These are phyloP conservation scores for Spondyliosoma cantharus DNA, from an alignment of 2,797 vertebrate genomes.

Conservation along the genomic window DNA sequence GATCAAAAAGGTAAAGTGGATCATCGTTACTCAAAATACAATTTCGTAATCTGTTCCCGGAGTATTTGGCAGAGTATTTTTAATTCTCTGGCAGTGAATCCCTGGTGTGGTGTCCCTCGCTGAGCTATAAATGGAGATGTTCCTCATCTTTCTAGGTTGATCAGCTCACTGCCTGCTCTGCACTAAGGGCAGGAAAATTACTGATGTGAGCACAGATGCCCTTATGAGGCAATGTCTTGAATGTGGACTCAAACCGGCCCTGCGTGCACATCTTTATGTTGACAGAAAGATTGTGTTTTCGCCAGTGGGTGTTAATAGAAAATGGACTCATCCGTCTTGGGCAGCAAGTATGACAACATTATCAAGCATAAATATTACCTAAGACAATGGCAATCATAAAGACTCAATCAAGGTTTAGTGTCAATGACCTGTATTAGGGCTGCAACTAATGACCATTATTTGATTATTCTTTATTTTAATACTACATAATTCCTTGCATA, in stretches of 20 bases:
- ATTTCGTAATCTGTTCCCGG: constrained; percentile 31
- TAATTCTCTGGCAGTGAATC: constrained; percentile 66
- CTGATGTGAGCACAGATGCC: constrained; percentile 75
- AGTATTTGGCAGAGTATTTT: constrained; percentile 32
- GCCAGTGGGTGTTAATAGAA: background rate
- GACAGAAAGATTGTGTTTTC: background rate
- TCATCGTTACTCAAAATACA: constrained; percentile 62
- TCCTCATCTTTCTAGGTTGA: constrained; percentile 72
- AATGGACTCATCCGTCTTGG: background rate
- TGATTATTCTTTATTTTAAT: no score
- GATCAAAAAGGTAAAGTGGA: constrained; percentile 39
- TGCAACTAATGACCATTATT: background rate
- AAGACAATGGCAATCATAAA: background rate
- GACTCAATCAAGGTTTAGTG: fast-evolving
- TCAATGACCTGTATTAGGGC: background rate
- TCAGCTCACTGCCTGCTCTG: constrained; percentile 56
- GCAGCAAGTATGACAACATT: background rate
- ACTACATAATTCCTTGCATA: background rate
- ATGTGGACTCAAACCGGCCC: background rate
- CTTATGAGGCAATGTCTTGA: constrained; percentile 72
- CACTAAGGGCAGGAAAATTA: constrained; percentile 57
- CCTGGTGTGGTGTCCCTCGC: constrained; percentile 62
- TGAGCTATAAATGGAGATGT: constrained; percentile 84
- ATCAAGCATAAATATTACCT: background rate
- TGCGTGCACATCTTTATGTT: background rate